These are phyloP conservation scores for Peribatodes rhomboidaria DNA, from an alignment of 2,888 invertebrate species.

Conservation along the genomic window DNA sequence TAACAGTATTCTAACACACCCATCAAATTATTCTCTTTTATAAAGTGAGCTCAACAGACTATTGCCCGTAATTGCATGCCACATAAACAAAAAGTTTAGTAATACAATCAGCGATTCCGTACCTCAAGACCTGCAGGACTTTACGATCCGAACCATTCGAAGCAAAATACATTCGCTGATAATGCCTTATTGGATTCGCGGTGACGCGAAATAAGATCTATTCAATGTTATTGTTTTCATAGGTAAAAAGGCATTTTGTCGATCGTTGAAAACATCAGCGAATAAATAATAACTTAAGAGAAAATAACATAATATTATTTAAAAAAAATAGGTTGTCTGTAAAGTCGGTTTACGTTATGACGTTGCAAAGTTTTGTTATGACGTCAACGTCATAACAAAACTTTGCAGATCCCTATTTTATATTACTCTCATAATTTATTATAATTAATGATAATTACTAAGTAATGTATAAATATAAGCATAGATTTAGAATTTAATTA, in stretches of 20 bases:
- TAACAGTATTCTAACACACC: neutral
- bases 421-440: too few species aligned
- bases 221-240: conserved; percentile 28
- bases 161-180: conserved; percentile 24
- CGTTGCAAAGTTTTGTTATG: too few species aligned
- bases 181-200: conserved; percentile 35
- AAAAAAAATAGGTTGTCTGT: too few species aligned
- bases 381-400: neutral
- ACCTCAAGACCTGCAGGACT: conserved; percentile 23
- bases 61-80: conserved; percentile 24
- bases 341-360: too few species aligned
- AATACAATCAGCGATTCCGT: conserved; percentile 32
- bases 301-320: too few species aligned
- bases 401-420: neutral
- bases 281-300: neutral
- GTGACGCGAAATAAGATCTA: conserved; percentile 29
- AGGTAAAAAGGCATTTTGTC: neutral
- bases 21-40: conserved; percentile 5
- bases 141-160: conserved; percentile 31
- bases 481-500: too few species aligned
- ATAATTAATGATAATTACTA: too few species aligned
- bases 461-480: too few species aligned
- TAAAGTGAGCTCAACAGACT: conserved; percentile 1
- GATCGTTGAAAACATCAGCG: neutral
- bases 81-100: conserved; percentile 32